Evolutionary conservation across 2,888 invertebrate genomes (phyloP).

Genomic region (Drosophila pseudotalamancana): DNA sequence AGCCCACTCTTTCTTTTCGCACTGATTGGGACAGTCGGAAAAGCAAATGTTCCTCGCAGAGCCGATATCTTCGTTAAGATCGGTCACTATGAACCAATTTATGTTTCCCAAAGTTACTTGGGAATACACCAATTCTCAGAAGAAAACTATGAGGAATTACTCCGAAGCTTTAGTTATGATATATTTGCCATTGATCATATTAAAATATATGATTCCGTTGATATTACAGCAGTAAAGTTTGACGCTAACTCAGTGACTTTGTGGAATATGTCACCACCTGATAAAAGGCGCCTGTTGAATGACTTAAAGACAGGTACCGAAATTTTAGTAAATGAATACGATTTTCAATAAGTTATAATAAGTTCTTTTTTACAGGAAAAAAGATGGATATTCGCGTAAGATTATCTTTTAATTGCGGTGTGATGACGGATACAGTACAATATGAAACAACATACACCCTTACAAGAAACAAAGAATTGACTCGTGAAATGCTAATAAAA

Average conservation of each 20-base stretch:
- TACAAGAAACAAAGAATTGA: slow-evolving; percentile 28
- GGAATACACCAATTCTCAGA: slow-evolving; percentile 88
- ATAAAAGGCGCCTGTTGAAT: slow-evolving; percentile 43
- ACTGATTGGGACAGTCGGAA: slow-evolving; percentile 94
- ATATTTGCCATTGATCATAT: slow-evolving; percentile 52
- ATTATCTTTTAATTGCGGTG: slow-evolving; percentile 34
- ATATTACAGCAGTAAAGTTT: slow-evolving; percentile 58
- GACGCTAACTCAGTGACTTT: slow-evolving; percentile 58
- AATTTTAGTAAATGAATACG: no score
- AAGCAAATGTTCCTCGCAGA: slow-evolving; percentile 92
- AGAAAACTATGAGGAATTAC: slow-evolving; percentile 86
- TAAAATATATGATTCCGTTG: slow-evolving; percentile 49
- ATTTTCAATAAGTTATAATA: neutral
- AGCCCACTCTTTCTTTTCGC: slow-evolving; percentile 98
- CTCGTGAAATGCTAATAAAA: slow-evolving; percentile 42
- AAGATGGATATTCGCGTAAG: slow-evolving; percentile 43
- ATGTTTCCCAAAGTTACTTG: slow-evolving; percentile 93
- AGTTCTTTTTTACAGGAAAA: slow-evolving; percentile 19
- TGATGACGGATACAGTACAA: slow-evolving; percentile 14
- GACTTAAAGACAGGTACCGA: slow-evolving; percentile 44
- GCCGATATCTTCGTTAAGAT: slow-evolving; percentile 92
- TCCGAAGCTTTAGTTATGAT: slow-evolving; percentile 86
- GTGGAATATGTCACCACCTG: slow-evolving; percentile 68
- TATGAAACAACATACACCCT: slow-evolving; percentile 44
- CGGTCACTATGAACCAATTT: slow-evolving; percentile 95